Conservation (phyloP, 2,888 invertebrate genomes). For the Pseudeuparius sepicola region DNA sequence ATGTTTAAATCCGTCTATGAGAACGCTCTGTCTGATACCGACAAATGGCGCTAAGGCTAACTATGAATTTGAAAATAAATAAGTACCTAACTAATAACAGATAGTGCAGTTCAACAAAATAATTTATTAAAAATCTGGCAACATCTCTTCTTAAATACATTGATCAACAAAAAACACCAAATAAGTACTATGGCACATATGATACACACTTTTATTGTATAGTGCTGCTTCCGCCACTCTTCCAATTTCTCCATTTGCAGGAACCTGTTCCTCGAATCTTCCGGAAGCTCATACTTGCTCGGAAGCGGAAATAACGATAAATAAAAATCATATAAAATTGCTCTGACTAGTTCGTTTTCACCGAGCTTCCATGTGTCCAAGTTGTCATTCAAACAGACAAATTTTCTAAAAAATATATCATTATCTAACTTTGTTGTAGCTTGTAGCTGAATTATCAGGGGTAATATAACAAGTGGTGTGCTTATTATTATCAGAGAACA, state of each 20-base stretch:
- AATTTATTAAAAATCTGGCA: conserved; percentile 29
- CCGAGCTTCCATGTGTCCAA: conserved; percentile 50
- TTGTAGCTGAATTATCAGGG: no score
- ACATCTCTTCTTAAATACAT: conserved; percentile 28
- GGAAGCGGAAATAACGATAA: conserved; percentile 59
- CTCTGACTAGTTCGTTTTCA: conserved; percentile 57
- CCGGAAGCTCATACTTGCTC: conserved; percentile 62
- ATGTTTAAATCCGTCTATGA: no score
- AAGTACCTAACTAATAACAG: neutral
- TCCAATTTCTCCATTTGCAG: conserved; percentile 45
- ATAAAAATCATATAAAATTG: conserved; percentile 65
- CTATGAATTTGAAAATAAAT: conserved; percentile 1
- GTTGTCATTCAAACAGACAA: conserved; percentile 73
- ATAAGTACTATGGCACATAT: conserved; percentile 24
- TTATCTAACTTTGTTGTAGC: no score
- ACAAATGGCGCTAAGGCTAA: no score
- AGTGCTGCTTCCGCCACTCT: conserved; percentile 44
- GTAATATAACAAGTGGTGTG: no score
- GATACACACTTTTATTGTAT: conserved; percentile 31
- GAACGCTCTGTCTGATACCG: no score
- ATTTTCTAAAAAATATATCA: conserved; percentile 50
- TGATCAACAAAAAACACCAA: conserved; percentile 26
- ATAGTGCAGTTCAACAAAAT: conserved; percentile 20
- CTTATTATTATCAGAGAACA: no score
- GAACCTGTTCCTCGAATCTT: conserved; percentile 61